Conservation (phyloP, 64 coral and sea anemone genomes). For the Acropora yongei region DNA sequence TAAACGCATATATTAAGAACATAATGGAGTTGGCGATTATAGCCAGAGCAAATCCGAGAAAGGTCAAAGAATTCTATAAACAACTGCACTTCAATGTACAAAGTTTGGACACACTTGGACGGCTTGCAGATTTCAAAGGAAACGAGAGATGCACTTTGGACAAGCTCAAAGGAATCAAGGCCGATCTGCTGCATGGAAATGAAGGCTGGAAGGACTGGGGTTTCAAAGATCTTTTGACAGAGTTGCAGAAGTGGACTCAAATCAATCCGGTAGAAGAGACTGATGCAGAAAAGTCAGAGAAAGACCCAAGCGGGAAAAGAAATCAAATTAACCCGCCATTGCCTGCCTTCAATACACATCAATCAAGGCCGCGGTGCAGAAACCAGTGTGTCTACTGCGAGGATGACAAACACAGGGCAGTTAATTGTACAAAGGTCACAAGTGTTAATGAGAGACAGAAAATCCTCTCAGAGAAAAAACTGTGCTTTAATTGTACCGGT, state of each 20-base stretch:
- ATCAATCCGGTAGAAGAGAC: slow-evolving; percentile 11
- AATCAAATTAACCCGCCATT: not conserved
- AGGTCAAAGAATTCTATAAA: slow-evolving; percentile 54
- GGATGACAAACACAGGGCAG: slow-evolving; percentile 22
- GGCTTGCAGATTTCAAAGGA: too few species aligned
- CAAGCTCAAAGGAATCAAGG: slow-evolving; percentile 22
- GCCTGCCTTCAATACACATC: slow-evolving; percentile 4
- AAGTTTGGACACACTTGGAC: too few species aligned
- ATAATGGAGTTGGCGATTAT: too few species aligned
- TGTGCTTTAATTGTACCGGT: slow-evolving; percentile 61
- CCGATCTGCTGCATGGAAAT: slow-evolving; percentile 48
- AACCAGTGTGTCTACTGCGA: slow-evolving; percentile 53
- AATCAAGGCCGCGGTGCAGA: not conserved
- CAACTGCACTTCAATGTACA: slow-evolving; percentile 1
- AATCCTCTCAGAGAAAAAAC: slow-evolving; percentile 31
- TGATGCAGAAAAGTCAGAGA: not conserved
- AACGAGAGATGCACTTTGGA: too few species aligned
- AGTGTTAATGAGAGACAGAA: not conserved
- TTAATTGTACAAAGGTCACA: slow-evolving; percentile 33
- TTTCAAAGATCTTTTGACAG: not conserved
- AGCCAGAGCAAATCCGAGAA: not conserved
- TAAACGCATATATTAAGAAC: slow-evolving; percentile 38
- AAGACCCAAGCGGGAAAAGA: not conserved
- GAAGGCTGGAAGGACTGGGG: slow-evolving; percentile 22
- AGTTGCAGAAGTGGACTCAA: not conserved